Percentiles rank a stretch among this genome's conserved stretches.
Conservation (phyloP, 2,113 vertebrate species). For the Ptilorrhoa leucosticta region DNA sequence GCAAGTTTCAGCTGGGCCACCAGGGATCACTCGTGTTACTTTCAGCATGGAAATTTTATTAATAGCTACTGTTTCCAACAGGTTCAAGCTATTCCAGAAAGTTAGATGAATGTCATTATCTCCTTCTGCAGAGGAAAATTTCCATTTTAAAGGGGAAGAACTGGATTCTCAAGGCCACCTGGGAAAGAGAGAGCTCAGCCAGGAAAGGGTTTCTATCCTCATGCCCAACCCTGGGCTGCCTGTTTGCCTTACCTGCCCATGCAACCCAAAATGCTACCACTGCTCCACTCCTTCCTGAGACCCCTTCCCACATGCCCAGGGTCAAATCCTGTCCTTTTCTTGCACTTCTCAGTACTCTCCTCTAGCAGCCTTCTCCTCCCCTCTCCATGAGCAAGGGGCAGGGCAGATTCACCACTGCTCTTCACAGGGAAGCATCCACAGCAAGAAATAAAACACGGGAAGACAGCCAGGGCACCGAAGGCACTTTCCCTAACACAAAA, state of each 20-base stretch:
- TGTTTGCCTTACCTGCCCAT: neutral
- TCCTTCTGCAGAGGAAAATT: neutral
- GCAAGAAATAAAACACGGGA: neutral
- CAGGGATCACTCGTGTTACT: neutral
- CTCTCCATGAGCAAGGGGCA: accelerated
- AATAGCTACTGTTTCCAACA: neutral
- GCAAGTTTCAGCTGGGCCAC: neutral
- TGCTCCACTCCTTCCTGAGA: neutral
- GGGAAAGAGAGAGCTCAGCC: neutral
- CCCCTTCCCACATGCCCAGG: accelerated
- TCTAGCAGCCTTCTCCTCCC: neutral
- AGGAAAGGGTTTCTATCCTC: neutral
- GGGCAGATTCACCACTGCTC: neutral
- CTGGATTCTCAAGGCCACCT: neutral
- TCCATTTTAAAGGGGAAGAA: neutral
- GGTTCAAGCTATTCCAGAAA: neutral
- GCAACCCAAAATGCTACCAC: neutral
- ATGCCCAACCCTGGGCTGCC: neutral
- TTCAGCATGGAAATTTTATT: neutral
- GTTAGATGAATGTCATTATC: neutral
- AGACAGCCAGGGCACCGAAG: neutral
- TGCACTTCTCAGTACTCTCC: neutral
- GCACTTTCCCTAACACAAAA: neutral
- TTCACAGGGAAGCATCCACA: neutral
- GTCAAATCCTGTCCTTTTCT: neutral